A percentile compares a stretch with the other conserved stretches of the same genome.
Conservation (phyloP, 2,888 invertebrate genomes). For the Mesorhabditis spiculigera region DNA sequence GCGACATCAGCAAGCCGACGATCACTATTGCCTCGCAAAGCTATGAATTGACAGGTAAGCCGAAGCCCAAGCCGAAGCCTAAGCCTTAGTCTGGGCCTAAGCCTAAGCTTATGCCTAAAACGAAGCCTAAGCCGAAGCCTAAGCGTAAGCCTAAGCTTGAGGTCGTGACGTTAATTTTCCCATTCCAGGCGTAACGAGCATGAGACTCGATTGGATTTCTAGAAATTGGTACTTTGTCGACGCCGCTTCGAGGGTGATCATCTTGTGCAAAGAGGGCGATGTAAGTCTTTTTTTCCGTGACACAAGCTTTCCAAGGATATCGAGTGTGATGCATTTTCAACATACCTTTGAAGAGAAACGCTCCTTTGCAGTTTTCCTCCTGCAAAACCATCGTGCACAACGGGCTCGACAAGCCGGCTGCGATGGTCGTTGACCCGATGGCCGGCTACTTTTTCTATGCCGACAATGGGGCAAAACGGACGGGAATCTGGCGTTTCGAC, state of each 20-base stretch:
- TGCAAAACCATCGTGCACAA: slow-evolving; percentile 71
- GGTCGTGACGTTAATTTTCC: too few relatives aligned
- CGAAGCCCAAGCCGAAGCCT: not conserved
- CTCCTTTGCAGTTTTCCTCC: slow-evolving; percentile 66
- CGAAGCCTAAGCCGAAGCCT: too few relatives aligned
- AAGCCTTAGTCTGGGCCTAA: too few relatives aligned
- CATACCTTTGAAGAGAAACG: slow-evolving; percentile 59
- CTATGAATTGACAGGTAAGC: slow-evolving; percentile 5
- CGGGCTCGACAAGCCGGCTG: slow-evolving; percentile 71
- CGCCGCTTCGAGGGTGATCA: slow-evolving; percentile 70
- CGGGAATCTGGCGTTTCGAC: slow-evolving; percentile 69
- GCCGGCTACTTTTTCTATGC: slow-evolving; percentile 75
- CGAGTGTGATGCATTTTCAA: not conserved
- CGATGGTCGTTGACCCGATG: slow-evolving; percentile 76
- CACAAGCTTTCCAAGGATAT: too few relatives aligned
- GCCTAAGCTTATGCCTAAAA: too few relatives aligned
- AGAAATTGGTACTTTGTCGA: slow-evolving; percentile 82
- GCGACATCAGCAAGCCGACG: not conserved
- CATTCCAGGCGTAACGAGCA: slow-evolving; percentile 70
- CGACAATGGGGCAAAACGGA: slow-evolving; percentile 71
- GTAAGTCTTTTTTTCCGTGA: not conserved
- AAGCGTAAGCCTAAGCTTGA: too few relatives aligned
- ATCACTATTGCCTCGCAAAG: not conserved
- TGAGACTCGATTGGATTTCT: slow-evolving; percentile 80
- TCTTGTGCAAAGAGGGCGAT: slow-evolving; percentile 68